A percentile compares a stretch with the other conserved stretches of the same genome.
phyloP scores from a whole-genome alignment of 1,140 invertebrate species.

The Eupristina koningsbergeri region DNA sequence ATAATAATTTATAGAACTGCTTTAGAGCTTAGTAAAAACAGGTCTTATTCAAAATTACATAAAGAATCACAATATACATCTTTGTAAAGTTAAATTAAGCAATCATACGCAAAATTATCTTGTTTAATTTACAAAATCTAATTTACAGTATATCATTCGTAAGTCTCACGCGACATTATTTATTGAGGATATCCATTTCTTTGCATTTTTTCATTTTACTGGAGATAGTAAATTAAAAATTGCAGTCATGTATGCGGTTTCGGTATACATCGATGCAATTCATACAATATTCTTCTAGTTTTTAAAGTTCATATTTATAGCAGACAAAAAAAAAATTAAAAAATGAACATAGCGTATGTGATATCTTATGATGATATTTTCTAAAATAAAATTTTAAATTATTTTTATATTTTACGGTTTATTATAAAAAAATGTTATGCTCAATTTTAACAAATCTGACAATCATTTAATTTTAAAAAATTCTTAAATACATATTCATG shows the following conservation, averaged over 20 bases:
- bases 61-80: not conserved
- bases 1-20: not conserved
- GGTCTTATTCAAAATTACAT: not conserved
- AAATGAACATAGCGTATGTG: not conserved
- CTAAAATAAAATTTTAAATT: too few relatives aligned
- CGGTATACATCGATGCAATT: not conserved
- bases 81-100: not conserved
- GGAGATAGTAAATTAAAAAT: not conserved
- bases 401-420: too few relatives aligned
- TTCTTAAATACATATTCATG: too few relatives aligned
- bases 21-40: too few relatives aligned
- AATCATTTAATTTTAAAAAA: too few relatives aligned
- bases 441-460: too few relatives aligned
- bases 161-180: not conserved
- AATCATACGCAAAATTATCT: not conserved
- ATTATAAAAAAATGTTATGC: too few relatives aligned
- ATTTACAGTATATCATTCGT: too few relatives aligned
- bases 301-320: not conserved
- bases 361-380: not conserved
- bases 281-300: not conserved
- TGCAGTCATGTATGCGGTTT: not conserved
- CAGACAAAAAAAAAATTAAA: not conserved
- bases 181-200: not conserved
- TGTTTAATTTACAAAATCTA: not conserved
- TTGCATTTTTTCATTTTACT: not conserved